Evolutionary conservation across 1,140 invertebrate genomes (phyloP).

Genomic region (Psix sp.): DNA sequence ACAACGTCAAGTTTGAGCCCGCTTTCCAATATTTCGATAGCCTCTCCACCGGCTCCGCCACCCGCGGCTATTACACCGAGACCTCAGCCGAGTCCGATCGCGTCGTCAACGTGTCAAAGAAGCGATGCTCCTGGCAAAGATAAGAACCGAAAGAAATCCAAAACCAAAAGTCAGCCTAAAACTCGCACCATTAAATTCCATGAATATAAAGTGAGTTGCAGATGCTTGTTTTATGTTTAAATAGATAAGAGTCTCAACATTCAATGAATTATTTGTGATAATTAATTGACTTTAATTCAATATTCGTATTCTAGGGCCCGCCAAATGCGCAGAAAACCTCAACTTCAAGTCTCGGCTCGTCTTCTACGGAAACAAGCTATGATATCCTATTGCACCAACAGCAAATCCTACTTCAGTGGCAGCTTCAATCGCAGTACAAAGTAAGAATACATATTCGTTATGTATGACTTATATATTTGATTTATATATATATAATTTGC

Average conservation of each 20-base stretch:
- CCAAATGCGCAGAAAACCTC: conserved; percentile 90
- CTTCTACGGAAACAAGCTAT: conserved; percentile 88
- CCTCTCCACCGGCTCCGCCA: conserved; percentile 78
- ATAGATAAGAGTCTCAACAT: not conserved
- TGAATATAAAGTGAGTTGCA: conserved; percentile 88
- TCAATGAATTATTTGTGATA: not conserved
- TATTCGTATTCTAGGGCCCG: conserved; percentile 81
- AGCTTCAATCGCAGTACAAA: conserved; percentile 88
- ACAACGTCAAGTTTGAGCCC: conserved; percentile 84
- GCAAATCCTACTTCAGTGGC: conserved; percentile 93
- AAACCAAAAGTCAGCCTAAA: conserved; percentile 91
- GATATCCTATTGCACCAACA: conserved; percentile 95
- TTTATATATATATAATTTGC: too few species aligned
- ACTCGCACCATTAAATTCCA: conserved; percentile 97
- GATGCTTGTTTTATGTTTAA: conserved; percentile 1
- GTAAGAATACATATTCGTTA: conserved; percentile 61
- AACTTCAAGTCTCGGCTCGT: conserved; percentile 74
- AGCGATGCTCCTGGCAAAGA: conserved; percentile 86
- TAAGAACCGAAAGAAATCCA: conserved; percentile 93
- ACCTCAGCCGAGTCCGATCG: conserved; percentile 77
- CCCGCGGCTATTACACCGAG: conserved; percentile 78
- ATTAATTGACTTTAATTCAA: not conserved
- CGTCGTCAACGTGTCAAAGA: conserved; percentile 72
- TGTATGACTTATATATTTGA: too few species aligned
- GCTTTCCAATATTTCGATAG: conserved; percentile 81